phyloP scores from a whole-genome alignment of 2,113 vertebrate species.

The Abramis brama region DNA sequence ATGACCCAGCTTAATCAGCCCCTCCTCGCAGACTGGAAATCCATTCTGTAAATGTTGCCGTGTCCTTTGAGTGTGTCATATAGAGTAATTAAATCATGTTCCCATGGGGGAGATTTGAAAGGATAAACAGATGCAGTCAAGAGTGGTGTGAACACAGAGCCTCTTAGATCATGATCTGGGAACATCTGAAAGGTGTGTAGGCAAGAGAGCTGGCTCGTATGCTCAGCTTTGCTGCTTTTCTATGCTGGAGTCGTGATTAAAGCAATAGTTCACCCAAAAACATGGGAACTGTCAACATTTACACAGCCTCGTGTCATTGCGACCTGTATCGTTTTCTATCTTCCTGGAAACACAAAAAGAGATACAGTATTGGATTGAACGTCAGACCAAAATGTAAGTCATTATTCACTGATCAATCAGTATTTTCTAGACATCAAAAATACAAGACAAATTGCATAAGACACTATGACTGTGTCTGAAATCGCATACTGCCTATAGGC shows the following conservation, averaged over 20 bases:
- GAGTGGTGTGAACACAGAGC: conserved; percentile 56
- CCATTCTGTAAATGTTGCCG: conserved; percentile 68
- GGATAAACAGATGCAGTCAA: conserved; percentile 64
- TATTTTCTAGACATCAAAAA: no score
- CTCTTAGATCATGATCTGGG: conserved; percentile 15
- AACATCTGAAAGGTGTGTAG: conserved; percentile 32
- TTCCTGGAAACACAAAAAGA: background rate
- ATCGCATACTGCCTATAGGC: no score
- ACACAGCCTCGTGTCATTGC: background rate
- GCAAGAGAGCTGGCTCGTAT: background rate
- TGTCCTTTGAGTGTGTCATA: conserved; percentile 66
- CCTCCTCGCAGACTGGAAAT: conserved; percentile 66
- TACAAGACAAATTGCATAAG: no score
- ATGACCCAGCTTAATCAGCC: conserved; percentile 64
- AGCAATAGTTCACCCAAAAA: conserved; percentile 11
- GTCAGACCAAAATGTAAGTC: background rate
- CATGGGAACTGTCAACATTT: background rate
- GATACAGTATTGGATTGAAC: background rate
- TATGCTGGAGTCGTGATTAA: background rate
- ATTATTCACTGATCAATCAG: background rate
- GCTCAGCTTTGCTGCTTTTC: background rate
- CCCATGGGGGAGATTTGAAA: conserved; percentile 57
- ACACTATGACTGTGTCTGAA: no score
- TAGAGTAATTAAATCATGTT: conserved; percentile 69
- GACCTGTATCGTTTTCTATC: background rate